Base-by-base conservation (phyloP, 2,888 invertebrate genomes). In the Podotricha telesiphe region DNA sequence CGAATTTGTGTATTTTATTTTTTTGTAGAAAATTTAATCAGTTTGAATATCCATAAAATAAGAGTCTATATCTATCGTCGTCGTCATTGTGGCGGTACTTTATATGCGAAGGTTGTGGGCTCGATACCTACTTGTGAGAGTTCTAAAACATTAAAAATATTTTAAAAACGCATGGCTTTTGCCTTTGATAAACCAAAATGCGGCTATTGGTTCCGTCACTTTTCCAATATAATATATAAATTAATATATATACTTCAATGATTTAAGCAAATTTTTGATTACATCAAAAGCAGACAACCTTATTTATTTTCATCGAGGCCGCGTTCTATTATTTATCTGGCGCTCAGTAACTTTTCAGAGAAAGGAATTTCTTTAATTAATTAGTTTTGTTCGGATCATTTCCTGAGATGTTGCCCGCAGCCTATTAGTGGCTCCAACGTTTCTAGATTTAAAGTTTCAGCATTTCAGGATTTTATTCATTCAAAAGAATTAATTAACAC, bases 401-500 rank as follows among this genome's bases (percentile, higher is more conserved):
- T 59, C 59, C n/a, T 11, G n/a, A 59, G 59, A 45, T 6, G n/a
- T 42, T n/a, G 45, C 45, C 22, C 59, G 45, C 55, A 55, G 34
- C 22, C 22, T 59, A 59, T n/a, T 22, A 59, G 45, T 45, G 45
- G n/a, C 42, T 22, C 42, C 45, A 45, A 22, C 58, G n/a, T n/a
- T 45, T 5, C 15, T 22, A 22, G 45, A 42, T 59, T 59, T 59
- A 45, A 59, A 22, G 11, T 22, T 59, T 22, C 22, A 45, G n/a
- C 22, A 34, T 37, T 55, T 55, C 55, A 34, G 17, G 11, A 17
- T 42, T 59, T 42, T 45, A 45, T 45, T 22, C 59, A 45, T 11
- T 58, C 28, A 59, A 45, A 58, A n/a, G 45, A 59, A 22, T 45
- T 59, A 59, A 59, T 59, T 45, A 45, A 59, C 42, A 45, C 58